Percentiles rank a stretch among this genome's conserved stretches.
phyloP scores from a whole-genome alignment of 1,140 invertebrate genomes.

The Odontomachus brunneus region DNA sequence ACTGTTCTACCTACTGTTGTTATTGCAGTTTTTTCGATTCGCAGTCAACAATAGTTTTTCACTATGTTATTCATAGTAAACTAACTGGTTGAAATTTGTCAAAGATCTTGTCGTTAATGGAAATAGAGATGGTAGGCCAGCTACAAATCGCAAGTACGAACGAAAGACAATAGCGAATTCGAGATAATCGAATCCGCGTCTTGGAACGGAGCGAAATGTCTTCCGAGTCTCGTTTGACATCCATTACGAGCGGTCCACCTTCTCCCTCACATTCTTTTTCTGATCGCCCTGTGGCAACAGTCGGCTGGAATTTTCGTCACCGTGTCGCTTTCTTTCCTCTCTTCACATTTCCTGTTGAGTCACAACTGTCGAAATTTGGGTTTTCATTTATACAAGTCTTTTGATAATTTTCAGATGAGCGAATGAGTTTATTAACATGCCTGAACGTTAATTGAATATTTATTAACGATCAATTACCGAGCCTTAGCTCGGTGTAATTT shows the following conservation, averaged over 20 bases:
- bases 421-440: no score
- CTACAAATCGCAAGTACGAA: conserved; percentile 5
- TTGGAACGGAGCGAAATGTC: conserved; percentile 42
- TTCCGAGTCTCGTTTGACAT: conserved; percentile 53
- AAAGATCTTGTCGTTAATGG: not conserved
- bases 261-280: conserved; percentile 22
- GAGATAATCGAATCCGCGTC: conserved; percentile 42
- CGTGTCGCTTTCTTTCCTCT: not conserved
- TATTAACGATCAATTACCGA: conserved; percentile 26
- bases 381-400: no score
- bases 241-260: conserved; percentile 58
- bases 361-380: no score
- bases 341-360: not conserved
- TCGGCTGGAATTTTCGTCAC: conserved; percentile 10
- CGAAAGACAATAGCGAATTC: conserved; percentile 10
- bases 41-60: not conserved
- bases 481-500: conserved; percentile 20
- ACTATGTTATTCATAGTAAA: not conserved
- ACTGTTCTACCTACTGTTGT: not conserved
- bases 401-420: not conserved
- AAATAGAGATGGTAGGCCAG: not conserved
- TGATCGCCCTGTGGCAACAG: not conserved
- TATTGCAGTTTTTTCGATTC: not conserved
- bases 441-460: no score
- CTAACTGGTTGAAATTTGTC: not conserved